Evolutionary conservation across 2,113 vertebrate species (phyloP).

Genomic region (Nyctibius bracteatus): DNA sequence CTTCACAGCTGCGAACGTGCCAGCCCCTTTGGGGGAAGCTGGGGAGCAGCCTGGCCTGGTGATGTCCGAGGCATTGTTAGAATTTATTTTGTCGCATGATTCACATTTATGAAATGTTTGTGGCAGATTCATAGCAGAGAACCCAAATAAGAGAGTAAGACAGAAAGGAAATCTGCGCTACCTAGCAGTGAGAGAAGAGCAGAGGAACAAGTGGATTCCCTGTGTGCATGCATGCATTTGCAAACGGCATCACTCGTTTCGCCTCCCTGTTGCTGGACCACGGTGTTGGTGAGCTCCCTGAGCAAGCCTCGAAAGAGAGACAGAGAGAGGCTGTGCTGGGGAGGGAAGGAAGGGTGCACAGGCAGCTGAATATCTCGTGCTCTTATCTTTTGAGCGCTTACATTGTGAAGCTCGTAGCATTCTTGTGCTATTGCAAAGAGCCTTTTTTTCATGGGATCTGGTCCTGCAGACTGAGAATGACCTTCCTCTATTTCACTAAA

Average conservation of each 20-base stretch:
- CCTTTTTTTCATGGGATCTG: neutral
- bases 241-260: fast-evolving
- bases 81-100: neutral
- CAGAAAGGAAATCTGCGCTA: neutral
- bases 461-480: neutral
- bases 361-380: neutral
- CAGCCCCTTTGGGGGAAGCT: neutral
- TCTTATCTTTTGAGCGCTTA: neutral
- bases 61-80: neutral
- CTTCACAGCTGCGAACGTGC: neutral
- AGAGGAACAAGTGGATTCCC: neutral
- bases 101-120: neutral
- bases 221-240: fast-evolving
- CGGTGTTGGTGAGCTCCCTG: fast-evolving
- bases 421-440: neutral
- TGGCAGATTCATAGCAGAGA: neutral
- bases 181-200: neutral
- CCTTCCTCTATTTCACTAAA: neutral
- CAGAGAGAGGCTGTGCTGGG: neutral
- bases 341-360: neutral
- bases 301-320: neutral
- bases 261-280: neutral
- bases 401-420: neutral
- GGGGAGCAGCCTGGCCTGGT: neutral
- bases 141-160: neutral